Conservation (phyloP, 1,140 invertebrate genomes). For the Nebria ingens region DNA sequence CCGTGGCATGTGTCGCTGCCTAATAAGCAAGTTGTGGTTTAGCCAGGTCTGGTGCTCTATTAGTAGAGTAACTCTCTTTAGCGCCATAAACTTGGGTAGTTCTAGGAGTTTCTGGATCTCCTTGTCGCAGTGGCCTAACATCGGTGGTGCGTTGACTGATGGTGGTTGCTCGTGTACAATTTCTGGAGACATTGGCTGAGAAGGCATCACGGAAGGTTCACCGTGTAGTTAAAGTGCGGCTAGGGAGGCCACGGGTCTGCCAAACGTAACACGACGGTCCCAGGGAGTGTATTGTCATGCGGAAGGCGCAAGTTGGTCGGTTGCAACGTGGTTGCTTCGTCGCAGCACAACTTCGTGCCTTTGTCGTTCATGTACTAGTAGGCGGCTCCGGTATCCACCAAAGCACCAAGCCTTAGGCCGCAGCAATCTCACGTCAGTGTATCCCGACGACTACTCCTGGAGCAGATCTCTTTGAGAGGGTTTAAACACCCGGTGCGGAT, state of each 20-base stretch:
- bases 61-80: not conserved
- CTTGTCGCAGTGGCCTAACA: not conserved
- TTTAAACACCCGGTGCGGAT: not conserved
- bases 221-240: not conserved
- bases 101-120: not conserved
- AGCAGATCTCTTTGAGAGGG: not conserved
- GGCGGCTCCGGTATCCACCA: not conserved
- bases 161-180: no score
- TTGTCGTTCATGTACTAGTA: not conserved
- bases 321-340: not conserved
- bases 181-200: not conserved
- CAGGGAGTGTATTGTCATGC: no score
- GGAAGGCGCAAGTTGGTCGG: not conserved
- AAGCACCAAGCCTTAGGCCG: not conserved
- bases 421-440: not conserved
- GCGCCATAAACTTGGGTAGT: not conserved
- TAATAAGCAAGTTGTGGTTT: not conserved
- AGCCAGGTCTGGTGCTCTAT: not conserved
- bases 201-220: not conserved
- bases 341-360: not conserved
- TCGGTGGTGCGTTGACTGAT: not conserved
- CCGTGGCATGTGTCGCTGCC: not conserved
- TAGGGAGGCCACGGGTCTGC: not conserved
- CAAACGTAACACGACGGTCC: no score
- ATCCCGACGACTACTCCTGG: not conserved